Conservation (phyloP, 1,140 invertebrate species). For the Whitmania pigra region DNA sequence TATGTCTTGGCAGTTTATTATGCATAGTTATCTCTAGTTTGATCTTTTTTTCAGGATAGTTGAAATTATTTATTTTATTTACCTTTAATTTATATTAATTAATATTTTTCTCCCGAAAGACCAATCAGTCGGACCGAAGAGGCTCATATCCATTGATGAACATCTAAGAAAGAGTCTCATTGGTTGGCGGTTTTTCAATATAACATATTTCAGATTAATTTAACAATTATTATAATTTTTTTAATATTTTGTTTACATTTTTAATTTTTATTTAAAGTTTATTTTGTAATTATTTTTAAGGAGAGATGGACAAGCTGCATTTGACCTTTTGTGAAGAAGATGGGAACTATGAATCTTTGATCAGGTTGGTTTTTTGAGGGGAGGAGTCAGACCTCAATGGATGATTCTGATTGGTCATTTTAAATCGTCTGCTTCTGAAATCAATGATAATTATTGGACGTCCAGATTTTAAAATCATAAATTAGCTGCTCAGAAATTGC, state of each 20-base stretch:
- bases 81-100: neutral
- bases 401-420: too few species aligned
- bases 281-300: neutral
- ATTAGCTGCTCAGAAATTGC: too few species aligned
- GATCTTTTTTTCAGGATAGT: neutral
- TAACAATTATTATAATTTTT: neutral
- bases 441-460: too few species aligned
- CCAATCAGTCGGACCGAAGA: neutral
- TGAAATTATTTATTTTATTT: neutral
- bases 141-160: neutral
- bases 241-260: too few species aligned
- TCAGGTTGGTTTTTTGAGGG: neutral
- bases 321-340: constrained; percentile 1
- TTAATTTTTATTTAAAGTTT: neutral
- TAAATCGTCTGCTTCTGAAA: too few species aligned
- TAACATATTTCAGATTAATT: too few species aligned
- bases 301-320: neutral
- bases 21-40: neutral
- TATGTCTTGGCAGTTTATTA: neutral
- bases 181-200: neutral
- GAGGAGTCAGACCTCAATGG: too few species aligned
- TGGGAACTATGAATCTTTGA: neutral
- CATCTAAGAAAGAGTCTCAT: constrained; percentile 10
- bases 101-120: neutral
- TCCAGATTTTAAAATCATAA: too few species aligned